phyloP scores from a whole-genome alignment of 92 coral and sea anemone genomes.

The Heliopora coerulea region DNA sequence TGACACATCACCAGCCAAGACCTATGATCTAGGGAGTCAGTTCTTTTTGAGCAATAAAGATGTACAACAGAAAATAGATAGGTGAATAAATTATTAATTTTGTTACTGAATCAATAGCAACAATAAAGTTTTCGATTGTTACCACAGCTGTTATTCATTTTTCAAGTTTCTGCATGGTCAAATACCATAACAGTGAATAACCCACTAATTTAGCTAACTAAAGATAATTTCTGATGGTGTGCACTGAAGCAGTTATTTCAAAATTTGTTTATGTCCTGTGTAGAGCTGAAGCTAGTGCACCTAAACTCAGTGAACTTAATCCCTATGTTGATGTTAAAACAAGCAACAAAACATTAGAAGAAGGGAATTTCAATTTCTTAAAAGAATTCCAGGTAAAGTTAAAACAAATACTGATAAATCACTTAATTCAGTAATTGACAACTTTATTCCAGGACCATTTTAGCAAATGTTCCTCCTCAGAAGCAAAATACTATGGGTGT shows the following conservation, averaged over 20 bases:
- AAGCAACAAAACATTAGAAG: slow-evolving; percentile 51
- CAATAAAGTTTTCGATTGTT: no score
- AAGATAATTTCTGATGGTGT: no score
- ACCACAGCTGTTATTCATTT: no score
- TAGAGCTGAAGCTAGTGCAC: slow-evolving; percentile 85
- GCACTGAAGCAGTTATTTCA: no score
- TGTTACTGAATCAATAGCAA: no score
- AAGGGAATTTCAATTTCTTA: slow-evolving; percentile 58
- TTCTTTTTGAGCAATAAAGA: slow-evolving; percentile 79
- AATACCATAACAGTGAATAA: no score
- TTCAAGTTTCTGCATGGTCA: no score
- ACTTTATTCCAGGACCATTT: no score
- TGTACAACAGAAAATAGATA: slow-evolving; percentile 57
- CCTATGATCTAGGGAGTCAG: slow-evolving; percentile 78
- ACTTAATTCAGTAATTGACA: no score
- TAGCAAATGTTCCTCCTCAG: no score
- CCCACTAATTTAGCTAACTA: background rate
- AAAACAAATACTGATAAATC: no score
- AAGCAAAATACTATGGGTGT: no score
- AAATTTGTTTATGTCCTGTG: background rate
- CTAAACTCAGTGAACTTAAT: slow-evolving; percentile 77
- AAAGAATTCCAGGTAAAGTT: slow-evolving; percentile 83
- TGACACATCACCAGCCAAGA: slow-evolving; percentile 60
- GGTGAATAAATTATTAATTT: slow-evolving; percentile 66
- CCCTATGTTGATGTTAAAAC: slow-evolving; percentile 88